Evolutionary conservation across 2,888 invertebrate genomes (phyloP), one percentile per base, ranked within the genome.

Genomic region (Dione vanillae): DNA sequence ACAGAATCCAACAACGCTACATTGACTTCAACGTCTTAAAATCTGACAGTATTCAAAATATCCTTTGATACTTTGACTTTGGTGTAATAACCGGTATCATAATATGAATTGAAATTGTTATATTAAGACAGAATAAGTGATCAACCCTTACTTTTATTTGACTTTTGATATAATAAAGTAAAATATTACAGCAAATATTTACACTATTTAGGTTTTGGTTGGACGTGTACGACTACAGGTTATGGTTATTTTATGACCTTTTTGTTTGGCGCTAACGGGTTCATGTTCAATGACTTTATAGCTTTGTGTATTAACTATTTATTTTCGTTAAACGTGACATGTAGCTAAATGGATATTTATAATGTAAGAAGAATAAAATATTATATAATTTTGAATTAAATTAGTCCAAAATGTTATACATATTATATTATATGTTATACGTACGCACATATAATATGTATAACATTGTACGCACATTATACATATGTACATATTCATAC

Each of bases 171-270:
- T 35, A 5, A 49, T 12, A 54, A 54, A n/a, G 19, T 9, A 10
- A 9, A 9, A 9, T 49, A 49, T 47, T 47, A 47, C n/a, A 52
- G 8, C n/a, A 35, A 40, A 56, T 56, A 56, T 19, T 52, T 35
- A 52, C 27, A 1, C 35, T 7, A 9, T 56, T 0, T 37, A 16
- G 35, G 11, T 6, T 37, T 11, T 6, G 37, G 2, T 40, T 11
- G 16, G 16, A 40, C 56, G 56, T 56, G 56, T 56, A 16, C 16
- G 56, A 56, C 16, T 56, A 19, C 37, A 56, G 37, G 56, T 37
- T 40, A 12, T 56, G 56, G 27, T 10, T 16, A 16, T 56, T 56
- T 56, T 56, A 16, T 40, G 37, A 6, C 16, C 37, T 56, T 37
- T 56, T 11, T 16, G 5, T 56, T 37, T 10, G 54, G 1, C 12